A percentile compares a stretch with the other conserved stretches of the same genome.
phyloP scores from a whole-genome alignment of 2,797 vertebrate species.

The Phataginus tricuspis region DNA sequence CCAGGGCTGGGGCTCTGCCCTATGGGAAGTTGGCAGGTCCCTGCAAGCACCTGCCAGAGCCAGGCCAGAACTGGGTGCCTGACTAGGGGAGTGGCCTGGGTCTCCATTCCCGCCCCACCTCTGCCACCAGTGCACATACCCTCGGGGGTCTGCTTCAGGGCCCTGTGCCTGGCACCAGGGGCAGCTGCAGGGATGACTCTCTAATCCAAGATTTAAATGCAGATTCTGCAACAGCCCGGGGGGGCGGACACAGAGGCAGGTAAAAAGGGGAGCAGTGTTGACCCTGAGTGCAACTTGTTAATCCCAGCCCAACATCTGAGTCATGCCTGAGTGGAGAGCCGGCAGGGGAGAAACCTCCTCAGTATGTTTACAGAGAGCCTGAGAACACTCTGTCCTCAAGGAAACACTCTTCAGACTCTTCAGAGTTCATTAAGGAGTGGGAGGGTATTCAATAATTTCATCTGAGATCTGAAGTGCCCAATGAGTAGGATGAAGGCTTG shows the following conservation, averaged over 20 bases:
- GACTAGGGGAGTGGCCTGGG: no score
- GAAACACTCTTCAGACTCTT: constrained; percentile 60
- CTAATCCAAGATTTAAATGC: neutral
- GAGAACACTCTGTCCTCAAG: constrained; percentile 72
- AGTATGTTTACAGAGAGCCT: constrained; percentile 19
- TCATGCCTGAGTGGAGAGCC: neutral
- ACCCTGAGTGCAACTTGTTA: neutral
- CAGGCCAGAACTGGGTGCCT: no score
- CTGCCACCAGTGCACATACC: no score
- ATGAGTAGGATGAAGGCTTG: constrained; percentile 50
- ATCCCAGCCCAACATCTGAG: neutral
- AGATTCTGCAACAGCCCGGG: neutral
- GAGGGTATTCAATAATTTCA: constrained; percentile 71
- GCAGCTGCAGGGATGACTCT: accelerated
- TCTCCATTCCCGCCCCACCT: no score
- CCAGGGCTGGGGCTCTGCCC: neutral
- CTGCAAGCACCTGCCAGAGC: no score
- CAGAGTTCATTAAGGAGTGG: constrained; percentile 59
- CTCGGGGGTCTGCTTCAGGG: neutral
- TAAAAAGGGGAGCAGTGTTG: neutral
- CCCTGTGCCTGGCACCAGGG: neutral
- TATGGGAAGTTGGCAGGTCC: neutral
- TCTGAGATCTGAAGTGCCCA: constrained; percentile 65
- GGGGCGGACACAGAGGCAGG: neutral
- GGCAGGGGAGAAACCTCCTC: neutral